These are phyloP conservation scores for Ailurus styani DNA, from an alignment of 2,113 vertebrate genomes.

Conservation along the genomic window DNA sequence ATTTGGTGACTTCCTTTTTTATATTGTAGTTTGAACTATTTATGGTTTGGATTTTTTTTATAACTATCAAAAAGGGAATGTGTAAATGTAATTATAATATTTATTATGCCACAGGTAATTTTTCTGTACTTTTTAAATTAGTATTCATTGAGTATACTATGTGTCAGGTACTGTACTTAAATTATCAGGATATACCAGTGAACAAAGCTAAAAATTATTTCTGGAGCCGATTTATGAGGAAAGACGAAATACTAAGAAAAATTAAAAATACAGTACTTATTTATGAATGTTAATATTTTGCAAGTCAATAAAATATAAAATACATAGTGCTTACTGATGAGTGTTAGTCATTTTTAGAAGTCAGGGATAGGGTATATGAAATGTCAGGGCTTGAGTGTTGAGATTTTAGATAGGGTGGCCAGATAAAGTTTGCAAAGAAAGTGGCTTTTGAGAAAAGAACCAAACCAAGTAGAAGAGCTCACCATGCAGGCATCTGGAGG, in stretches of 20 bases:
- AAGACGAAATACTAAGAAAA: neutral
- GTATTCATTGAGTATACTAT: neutral
- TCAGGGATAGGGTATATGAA: neutral
- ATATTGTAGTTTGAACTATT: neutral
- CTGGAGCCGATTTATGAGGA: neutral
- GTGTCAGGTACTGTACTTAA: neutral
- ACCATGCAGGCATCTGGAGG: neutral
- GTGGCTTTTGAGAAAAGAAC: neutral
- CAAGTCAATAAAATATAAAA: neutral
- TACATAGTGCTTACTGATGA: neutral
- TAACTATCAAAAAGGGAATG: neutral
- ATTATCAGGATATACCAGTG: neutral
- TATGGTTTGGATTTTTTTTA: neutral
- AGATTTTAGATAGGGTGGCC: neutral
- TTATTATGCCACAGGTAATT: neutral
- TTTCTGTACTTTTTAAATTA: neutral
- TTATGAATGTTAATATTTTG: neutral
- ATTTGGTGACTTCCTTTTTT: neutral
- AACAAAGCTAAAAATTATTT: conserved; percentile 1
- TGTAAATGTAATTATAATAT: neutral
- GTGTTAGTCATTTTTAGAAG: neutral
- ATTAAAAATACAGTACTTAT: neutral
- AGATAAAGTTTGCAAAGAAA: neutral
- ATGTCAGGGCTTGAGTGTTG: neutral
- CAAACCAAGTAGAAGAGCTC: neutral